Evolutionary conservation across 2,797 vertebrate genomes (phyloP), one percentile per base, ranked within the genome.

Genomic region (Setipinna tenuifilis): DNA sequence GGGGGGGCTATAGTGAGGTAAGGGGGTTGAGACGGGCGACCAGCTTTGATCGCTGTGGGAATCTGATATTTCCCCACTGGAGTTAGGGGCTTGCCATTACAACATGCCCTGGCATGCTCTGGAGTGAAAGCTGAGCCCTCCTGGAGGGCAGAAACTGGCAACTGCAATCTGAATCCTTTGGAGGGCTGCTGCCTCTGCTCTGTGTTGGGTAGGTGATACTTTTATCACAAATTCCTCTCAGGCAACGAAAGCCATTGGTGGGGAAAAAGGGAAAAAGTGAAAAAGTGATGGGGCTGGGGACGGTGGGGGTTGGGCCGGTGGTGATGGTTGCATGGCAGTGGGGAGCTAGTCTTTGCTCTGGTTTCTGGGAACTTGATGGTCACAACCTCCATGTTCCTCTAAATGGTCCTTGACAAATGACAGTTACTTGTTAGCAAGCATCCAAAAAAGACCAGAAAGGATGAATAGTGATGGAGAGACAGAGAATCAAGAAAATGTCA

Each of bases 121-220:
- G 28, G 58, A 82, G 84, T 41, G 68, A 80, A 86, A 86, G 83
- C 83, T 58, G 71, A 50, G 31, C 68, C 19, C 80, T 86, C 81
- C 84, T 78, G 6, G 23, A 84, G 80, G 84, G 84, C 80, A 7
- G 46, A 85, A 85, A 83, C 81, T 85, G 82, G 83, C 85, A 86
- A 65, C 19, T n/a, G 83, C 82, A 86, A 85, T 81, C 41, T 81
- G 85, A 88, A 83, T 87, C 68, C 82, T 89, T 68, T 83, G 57
- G 71, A 75, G 80, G 50, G 83, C 41, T 86, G 35, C 25, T 75
- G 81, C 68, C 62, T 59, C 83, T 84, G 85, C 82, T 86, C 41
- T 85, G 82, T 87, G 85, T 86, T 57, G 62, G 71, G 59, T 31
- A 54, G 82, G 83, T 85, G 83, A 85, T 71, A 83, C 57, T 88